Percentiles rank a stretch among this genome's conserved stretches.
phyloP scores from a whole-genome alignment of 2,797 vertebrate genomes.

The Malacoctenus gilli region DNA sequence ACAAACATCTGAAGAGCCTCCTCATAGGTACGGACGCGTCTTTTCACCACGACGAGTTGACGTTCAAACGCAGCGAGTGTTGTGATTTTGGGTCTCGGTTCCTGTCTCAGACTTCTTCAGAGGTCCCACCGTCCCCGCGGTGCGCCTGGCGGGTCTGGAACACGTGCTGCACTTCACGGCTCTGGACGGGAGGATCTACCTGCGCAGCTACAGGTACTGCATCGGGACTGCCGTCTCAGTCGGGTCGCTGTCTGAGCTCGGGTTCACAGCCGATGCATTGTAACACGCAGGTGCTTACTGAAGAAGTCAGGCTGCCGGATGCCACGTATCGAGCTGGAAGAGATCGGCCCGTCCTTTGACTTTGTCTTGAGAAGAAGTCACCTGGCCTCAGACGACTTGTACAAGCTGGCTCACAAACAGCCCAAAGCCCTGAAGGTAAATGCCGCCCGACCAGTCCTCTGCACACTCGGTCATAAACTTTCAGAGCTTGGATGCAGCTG shows the following conservation, averaged over 20 bases:
- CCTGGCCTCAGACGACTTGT: conserved; percentile 94
- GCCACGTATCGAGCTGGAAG: conserved; percentile 93
- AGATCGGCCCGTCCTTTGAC: conserved; percentile 93
- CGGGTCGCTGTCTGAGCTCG: too few species aligned
- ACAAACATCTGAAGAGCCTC: conserved; percentile 88
- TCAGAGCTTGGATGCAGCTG: too few species aligned
- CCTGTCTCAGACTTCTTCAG: conserved; percentile 91
- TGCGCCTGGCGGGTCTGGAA: conserved; percentile 93
- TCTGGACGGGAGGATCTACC: conserved; percentile 89
- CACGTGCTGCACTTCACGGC: conserved; percentile 93
- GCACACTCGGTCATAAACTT: too few species aligned
- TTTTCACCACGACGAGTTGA: background rate
- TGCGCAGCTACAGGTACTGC: conserved; percentile 93
- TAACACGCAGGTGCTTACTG: conserved; percentile 84
- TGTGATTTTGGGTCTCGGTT: background rate
- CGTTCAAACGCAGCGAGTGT: too few species aligned
- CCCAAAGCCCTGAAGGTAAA: conserved; percentile 91
- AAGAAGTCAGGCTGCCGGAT: conserved; percentile 97
- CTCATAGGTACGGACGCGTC: conserved; percentile 81
- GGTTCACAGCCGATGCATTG: background rate
- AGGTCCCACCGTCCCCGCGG: conserved; percentile 86
- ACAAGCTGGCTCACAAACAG: conserved; percentile 86
- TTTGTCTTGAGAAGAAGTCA: conserved; percentile 90
- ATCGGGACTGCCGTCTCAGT: background rate
- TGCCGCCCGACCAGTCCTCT: too few species aligned